Evolutionary conservation across 1,140 invertebrate species (phyloP), one percentile per base, ranked within the genome.

Genomic region (Halesus radiatus): DNA sequence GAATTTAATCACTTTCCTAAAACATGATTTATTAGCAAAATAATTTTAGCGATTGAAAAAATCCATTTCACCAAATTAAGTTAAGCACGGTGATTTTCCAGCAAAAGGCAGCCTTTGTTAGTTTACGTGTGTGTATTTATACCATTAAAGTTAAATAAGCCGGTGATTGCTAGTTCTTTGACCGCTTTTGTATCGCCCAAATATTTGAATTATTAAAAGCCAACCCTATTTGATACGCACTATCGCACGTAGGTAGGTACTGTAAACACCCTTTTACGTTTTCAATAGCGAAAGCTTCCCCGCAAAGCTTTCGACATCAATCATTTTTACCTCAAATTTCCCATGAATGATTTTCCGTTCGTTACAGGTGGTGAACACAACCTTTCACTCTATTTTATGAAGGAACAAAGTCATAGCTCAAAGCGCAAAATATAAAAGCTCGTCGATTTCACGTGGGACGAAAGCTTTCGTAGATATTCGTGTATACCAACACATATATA

Each of bases 311-410:
- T 81, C 76, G 58, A 76, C 80, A 81, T 81, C 80, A 78, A 81
- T 81, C 80, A 81, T 81, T 81, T 81, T 81, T 75, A 68, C 66
- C 68, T 78, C 75, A 78, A 81, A 75, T 78, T 81, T 78, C 50
- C 64, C 76, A 78, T 81, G 70, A 79, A 74, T 73, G 78, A 64
- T 79, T 74, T 79, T 58, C 77, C 78, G 56, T 62, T 70, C 78
- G 78, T 79, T 74, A 52, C 76, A 70, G 76, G 62, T 62, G 52
- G 62, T 62, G 64, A 78, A 50, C 76, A 62, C 64, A 53, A 74
- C 77, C 77, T 72, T 79, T 79, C 77, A 79, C 53, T 75, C 54
- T 37, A 37, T 32, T 75, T 56, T 58, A 75, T 60, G 72, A 58
- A 50, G 72, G 52, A 75, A 56, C 54, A 75, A 56, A 56, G 58